Conservation (phyloP, 2,797 vertebrate genomes). For the Remorina albescens region DNA sequence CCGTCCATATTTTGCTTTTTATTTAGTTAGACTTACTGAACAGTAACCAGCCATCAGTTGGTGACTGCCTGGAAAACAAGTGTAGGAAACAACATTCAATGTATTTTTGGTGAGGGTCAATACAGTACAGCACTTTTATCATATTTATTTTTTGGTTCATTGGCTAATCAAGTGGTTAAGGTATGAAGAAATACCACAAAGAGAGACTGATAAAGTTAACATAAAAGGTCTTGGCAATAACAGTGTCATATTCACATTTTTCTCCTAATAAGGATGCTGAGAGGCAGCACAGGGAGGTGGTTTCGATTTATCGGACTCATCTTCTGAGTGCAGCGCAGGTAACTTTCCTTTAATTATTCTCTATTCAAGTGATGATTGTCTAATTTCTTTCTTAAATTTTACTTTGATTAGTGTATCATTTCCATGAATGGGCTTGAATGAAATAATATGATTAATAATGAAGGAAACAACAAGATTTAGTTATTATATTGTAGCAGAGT, state of each 20-base stretch:
- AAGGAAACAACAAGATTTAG: neutral
- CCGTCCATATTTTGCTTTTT: neutral
- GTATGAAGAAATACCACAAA: too few relatives aligned
- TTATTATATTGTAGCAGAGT: too few relatives aligned
- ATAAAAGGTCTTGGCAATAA: neutral
- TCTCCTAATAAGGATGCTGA: conserved; percentile 88
- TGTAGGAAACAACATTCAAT: neutral
- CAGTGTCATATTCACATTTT: conserved; percentile 3
- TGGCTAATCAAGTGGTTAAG: neutral
- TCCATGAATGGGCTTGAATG: neutral
- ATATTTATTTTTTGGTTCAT: neutral
- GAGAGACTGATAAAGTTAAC: too few relatives aligned
- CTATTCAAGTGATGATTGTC: neutral
- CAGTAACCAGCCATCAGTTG: neutral
- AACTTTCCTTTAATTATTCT: conserved; percentile 23
- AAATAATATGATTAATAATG: neutral
- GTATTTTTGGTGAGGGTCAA: neutral
- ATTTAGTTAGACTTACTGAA: neutral
- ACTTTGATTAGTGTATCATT: neutral
- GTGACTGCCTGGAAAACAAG: neutral
- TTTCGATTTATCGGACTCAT: conserved; percentile 96
- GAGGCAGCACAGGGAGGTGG: conserved; percentile 95
- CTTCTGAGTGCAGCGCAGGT: conserved; percentile 95
- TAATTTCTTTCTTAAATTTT: neutral
- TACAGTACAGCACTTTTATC: neutral